Evolutionary conservation across 2,888 invertebrate species (phyloP).

Genomic region (Nomada ferruginata): DNA sequence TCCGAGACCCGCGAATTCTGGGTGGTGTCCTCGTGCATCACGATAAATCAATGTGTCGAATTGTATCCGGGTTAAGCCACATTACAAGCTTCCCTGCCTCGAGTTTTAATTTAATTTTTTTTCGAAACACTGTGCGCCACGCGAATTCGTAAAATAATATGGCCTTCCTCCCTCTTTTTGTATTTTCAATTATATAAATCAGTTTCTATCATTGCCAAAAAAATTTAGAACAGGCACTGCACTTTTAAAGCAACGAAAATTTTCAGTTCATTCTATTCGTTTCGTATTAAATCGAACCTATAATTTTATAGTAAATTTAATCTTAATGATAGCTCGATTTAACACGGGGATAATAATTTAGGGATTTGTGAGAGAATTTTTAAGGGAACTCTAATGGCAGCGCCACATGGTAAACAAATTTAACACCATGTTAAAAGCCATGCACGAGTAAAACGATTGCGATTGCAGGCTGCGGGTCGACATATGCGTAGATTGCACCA

Average conservation of each 20-base stretch:
- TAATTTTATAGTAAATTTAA: too few relatives aligned
- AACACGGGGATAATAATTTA: not conserved
- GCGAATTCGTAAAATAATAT: too few relatives aligned
- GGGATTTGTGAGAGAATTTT: not conserved
- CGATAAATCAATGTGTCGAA: slow-evolving; percentile 59
- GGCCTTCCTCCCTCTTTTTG: too few relatives aligned
- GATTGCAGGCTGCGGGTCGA: slow-evolving; percentile 41
- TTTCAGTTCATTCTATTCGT: too few relatives aligned
- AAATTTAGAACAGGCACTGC: too few relatives aligned
- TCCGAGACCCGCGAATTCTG: slow-evolving; percentile 42
- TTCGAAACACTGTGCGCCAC: too few relatives aligned
- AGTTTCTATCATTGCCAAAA: too few relatives aligned
- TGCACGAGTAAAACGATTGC: slow-evolving; percentile 10
- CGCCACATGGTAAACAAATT: not conserved
- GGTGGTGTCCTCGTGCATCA: slow-evolving; percentile 36
- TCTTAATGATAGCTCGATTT: not conserved
- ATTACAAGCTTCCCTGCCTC: slow-evolving; percentile 7
- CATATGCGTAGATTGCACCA: slow-evolving; percentile 60
- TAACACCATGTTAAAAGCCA: not conserved
- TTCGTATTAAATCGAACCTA: too few relatives aligned
- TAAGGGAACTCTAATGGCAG: not conserved
- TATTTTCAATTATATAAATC: too few relatives aligned
- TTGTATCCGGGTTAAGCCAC: slow-evolving; percentile 1
- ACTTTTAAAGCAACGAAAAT: too few relatives aligned
- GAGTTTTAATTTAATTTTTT: not conserved